A percentile compares a stretch with the other conserved stretches of the same genome.
Evolutionary conservation across 2,797 vertebrate species (phyloP).

Genomic region (Cossypha caffra): DNA sequence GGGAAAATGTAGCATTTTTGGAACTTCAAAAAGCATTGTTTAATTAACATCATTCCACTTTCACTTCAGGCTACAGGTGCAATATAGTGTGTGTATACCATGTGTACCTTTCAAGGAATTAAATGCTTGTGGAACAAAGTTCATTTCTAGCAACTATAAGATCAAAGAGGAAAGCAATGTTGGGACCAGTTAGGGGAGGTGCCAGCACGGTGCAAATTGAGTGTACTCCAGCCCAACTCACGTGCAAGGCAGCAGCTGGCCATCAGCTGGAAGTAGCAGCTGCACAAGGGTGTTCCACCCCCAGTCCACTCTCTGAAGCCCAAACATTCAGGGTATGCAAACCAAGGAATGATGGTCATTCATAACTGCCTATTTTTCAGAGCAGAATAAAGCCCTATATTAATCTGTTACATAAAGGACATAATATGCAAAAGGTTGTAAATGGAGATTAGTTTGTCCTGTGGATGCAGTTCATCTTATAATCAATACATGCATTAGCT

Average conservation of each 20-base stretch:
- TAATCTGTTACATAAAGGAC: neutral
- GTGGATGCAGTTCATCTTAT: neutral
- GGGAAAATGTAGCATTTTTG: neutral
- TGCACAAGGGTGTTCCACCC: neutral
- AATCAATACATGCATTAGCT: neutral
- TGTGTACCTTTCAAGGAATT: neutral
- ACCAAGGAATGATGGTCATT: neutral
- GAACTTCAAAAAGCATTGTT: neutral
- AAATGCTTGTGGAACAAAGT: neutral
- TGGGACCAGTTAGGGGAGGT: neutral
- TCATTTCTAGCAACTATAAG: neutral
- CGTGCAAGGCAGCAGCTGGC: neutral
- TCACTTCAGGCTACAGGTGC: neutral
- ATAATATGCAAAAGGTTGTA: neutral
- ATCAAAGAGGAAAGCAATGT: neutral
- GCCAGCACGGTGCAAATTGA: fast-evolving
- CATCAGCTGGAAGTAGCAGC: neutral
- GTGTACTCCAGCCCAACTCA: fast-evolving
- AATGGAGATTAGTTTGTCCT: neutral
- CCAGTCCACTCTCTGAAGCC: neutral
- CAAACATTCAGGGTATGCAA: neutral
- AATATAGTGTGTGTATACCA: neutral
- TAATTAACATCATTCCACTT: neutral
- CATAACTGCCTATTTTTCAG: neutral
- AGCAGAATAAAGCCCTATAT: neutral